Conservation (phyloP, 2,888 invertebrate species). For the Lithophane socia region DNA sequence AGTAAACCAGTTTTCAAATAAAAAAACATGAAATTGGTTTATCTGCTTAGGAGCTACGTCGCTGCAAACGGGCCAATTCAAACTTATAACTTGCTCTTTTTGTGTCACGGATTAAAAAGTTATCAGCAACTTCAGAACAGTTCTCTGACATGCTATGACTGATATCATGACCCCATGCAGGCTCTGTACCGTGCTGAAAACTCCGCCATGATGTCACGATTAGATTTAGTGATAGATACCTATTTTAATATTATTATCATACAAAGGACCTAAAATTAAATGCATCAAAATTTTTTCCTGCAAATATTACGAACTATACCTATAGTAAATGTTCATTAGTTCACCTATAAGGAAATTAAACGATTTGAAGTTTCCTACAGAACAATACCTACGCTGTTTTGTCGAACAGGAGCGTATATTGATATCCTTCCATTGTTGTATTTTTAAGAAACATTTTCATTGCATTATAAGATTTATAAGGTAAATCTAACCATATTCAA, state of each 20-base stretch:
- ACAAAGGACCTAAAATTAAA: not conserved
- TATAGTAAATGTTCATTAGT: not conserved
- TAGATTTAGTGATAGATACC: not conserved
- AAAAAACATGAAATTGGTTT: not conserved
- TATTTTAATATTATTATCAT: not conserved
- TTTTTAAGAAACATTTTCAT: not conserved
- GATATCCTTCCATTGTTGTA: not conserved
- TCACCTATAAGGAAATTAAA: not conserved
- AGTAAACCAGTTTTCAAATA: not conserved
- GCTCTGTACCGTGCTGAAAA: not conserved
- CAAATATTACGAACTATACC: not conserved
- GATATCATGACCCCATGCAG: not conserved
- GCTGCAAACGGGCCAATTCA: not conserved
- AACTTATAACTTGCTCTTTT: not conserved
- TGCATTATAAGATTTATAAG: no score
- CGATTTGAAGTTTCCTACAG: not conserved
- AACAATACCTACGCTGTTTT: not conserved
- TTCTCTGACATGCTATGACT: not conserved
- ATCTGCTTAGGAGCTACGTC: not conserved
- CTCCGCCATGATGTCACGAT: not conserved
- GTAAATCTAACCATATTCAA: not conserved
- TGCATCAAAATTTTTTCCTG: not conserved
- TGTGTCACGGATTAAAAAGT: not conserved
- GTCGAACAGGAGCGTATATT: not conserved
- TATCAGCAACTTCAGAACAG: not conserved